Percentiles rank a stretch among this genome's conserved stretches.
Conservation (phyloP, 2,888 invertebrate genomes). For the Dynastes grantii region DNA sequence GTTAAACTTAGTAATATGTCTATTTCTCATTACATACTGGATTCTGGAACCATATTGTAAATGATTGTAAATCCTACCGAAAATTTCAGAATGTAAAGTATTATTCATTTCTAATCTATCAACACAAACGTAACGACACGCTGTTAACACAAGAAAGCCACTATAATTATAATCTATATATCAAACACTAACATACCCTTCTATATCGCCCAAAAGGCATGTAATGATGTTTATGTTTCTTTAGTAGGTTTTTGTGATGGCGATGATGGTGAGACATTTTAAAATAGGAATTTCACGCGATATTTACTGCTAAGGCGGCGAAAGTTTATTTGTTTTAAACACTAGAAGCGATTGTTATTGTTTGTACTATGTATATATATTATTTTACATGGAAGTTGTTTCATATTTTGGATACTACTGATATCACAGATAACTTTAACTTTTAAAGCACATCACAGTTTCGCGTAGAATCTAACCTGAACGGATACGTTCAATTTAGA, state of each 20-base stretch:
- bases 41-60: not conserved
- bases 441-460: constrained; percentile 41
- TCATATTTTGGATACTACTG: constrained; percentile 2
- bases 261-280: constrained; percentile 59
- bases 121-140: not conserved
- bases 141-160: not conserved
- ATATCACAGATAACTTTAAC: constrained; percentile 41
- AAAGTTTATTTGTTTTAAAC: constrained; percentile 19
- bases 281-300: constrained; percentile 25
- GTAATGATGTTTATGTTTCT: constrained; percentile 54
- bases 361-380: not conserved
- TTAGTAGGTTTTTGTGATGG: constrained; percentile 51
- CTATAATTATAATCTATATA: not conserved
- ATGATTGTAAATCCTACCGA: not conserved
- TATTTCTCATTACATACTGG: not conserved
- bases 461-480: constrained; percentile 44
- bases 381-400: constrained; percentile 18
- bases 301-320: not conserved
- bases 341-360: constrained; percentile 11
- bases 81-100: not conserved
- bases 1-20: not conserved
- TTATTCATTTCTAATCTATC: not conserved
- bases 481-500: constrained; percentile 37
- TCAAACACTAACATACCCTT: constrained; percentile 52
- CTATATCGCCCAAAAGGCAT: constrained; percentile 56